Base-by-base conservation (phyloP, 2,113 vertebrate species). In the Balaeniceps rex region DNA sequence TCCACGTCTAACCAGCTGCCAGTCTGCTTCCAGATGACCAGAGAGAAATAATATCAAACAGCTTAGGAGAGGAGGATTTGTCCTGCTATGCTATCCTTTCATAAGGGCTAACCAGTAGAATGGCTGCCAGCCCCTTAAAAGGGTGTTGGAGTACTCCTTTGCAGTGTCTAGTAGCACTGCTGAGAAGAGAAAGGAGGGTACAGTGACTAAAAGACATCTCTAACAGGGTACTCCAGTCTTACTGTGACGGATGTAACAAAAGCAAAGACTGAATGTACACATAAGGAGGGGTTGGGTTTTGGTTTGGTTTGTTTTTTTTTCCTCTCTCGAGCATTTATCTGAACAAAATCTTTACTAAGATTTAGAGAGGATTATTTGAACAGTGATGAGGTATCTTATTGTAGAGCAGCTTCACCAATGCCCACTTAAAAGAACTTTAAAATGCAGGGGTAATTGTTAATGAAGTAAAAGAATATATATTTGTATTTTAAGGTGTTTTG, bases 381-480 rank as follows among this genome's bases (percentile, higher is more conserved):
- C 9, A 57, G 3, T 28, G 9, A 11, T 55, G 10, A 78, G 4
- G 1, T 21, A 33, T 78, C 18, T 57, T 44, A 40, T 3, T 25
- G 11, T 52, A 82, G 21, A 75, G 12, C 8, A 70, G 16, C 10
- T 83, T 88, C 61, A 74, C 10, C 42, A 51, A 15, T 42, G 5
- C 4, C 16, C 13, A 29, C 14, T n/a, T 60, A 47, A 42, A 69
- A 33, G 38, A 58, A 15, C 5, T 54, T 69, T 9, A 65, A 44
- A 87, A 69, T 8, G 1, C 55, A 33, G 7, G 5, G 0, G 2
- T 3, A 55, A 58, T 46, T 5, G 0, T 71, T 60, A 46, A 52
- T 22, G 7, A 28, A 68, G 5, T 49, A 49, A 63, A 90, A 90
- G 7, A 44, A 44, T 28, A 36, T 22, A 4, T 60, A 51, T 34